Conservation (phyloP, 1,140 invertebrate genomes). For the Calliopsis andreniformis region DNA sequence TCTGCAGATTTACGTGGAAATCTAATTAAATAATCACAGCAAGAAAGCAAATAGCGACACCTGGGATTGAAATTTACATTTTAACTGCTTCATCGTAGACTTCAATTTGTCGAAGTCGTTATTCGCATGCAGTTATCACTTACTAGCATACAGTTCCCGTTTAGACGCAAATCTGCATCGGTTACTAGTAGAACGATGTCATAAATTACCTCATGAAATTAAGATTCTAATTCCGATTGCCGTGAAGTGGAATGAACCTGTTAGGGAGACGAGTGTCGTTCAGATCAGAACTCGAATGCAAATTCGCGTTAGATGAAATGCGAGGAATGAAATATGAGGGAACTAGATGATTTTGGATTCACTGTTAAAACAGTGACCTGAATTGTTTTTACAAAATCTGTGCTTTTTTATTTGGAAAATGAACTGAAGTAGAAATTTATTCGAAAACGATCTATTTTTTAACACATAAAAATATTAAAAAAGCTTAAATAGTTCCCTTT, state of each 20-base stretch:
- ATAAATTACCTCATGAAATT: not conserved
- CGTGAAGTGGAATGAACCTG: not conserved
- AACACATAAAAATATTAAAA: too few species aligned
- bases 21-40: not conserved
- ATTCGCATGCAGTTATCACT: not conserved
- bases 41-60: not conserved
- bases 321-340: too few species aligned
- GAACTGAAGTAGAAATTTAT: too few species aligned
- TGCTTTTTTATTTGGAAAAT: too few species aligned
- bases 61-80: slow-evolving; percentile 1
- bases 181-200: too few species aligned
- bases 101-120: not conserved
- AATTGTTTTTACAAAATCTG: too few species aligned
- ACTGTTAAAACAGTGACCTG: too few species aligned
- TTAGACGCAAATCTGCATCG: not conserved
- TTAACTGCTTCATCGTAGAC: not conserved
- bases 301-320: not conserved
- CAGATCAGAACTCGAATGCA: not conserved
- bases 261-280: not conserved
- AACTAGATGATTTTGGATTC: too few species aligned
- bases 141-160: not conserved
- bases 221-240: not conserved
- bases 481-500: too few species aligned
- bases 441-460: too few species aligned
- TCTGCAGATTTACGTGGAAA: not conserved